Percentiles rank a stretch among this genome's conserved stretches.
These are phyloP conservation scores for Anarhynchus alexandrinus DNA, from an alignment of 2,113 vertebrate species.

Conservation along the genomic window DNA sequence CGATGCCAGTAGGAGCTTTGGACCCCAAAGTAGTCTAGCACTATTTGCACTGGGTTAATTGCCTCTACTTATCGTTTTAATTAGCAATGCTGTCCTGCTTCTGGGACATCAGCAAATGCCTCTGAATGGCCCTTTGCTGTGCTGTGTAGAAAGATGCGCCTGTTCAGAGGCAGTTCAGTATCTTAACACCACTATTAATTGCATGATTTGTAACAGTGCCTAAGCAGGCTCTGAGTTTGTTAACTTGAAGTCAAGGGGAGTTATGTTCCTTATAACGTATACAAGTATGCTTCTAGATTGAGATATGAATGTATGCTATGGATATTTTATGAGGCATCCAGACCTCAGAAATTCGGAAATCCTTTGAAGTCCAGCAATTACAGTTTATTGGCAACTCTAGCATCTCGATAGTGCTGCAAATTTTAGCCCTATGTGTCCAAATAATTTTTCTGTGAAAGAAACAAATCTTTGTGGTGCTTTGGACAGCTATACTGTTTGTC, in stretches of 20 bases:
- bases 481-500: neutral
- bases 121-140: neutral
- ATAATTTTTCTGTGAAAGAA: neutral
- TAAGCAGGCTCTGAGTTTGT: neutral
- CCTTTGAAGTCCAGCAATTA: neutral
- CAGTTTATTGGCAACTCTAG: neutral
- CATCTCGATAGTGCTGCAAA: neutral
- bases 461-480: neutral
- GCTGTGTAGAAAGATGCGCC: neutral
- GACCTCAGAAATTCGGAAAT: neutral
- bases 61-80: neutral
- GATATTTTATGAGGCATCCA: neutral
- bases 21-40: neutral
- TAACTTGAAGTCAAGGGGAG: neutral
- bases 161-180: neutral
- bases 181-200: neutral
- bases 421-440: neutral
- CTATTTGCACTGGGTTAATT: neutral
- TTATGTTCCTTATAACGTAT: neutral
- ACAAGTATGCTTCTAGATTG: neutral
- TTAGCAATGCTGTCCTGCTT: neutral
- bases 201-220: neutral
- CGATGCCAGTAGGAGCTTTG: neutral
- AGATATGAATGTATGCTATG: neutral
- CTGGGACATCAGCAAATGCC: neutral